These are phyloP conservation scores for Caenorhabditis tropicalis DNA, from an alignment of 1,140 invertebrate species.

Conservation along the genomic window DNA sequence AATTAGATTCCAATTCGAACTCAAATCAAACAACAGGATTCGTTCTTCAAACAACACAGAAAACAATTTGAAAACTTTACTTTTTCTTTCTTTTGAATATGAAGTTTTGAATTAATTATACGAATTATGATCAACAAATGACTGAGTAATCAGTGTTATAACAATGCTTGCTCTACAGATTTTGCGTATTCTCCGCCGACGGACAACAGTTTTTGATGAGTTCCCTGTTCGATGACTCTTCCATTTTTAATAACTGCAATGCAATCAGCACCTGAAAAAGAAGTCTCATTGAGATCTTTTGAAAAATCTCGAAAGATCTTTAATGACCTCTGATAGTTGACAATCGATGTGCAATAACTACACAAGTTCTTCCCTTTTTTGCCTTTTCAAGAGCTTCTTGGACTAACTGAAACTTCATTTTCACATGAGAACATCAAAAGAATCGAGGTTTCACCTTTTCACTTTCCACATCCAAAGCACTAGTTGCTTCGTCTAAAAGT, in stretches of 20 bases:
- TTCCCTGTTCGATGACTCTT: not conserved
- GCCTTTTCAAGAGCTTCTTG: constrained; percentile 64
- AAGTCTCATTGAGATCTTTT: too few species aligned
- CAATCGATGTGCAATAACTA: constrained; percentile 74
- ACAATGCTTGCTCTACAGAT: not conserved
- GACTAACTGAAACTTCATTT: constrained; percentile 55
- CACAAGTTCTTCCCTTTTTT: constrained; percentile 72
- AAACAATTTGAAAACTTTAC: not conserved
- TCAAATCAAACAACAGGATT: not conserved
- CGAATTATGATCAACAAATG: not conserved
- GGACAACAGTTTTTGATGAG: not conserved
- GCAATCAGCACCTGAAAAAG: not conserved
- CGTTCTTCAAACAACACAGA: not conserved
- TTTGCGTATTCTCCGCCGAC: not conserved
- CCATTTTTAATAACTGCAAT: not conserved
- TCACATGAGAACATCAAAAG: not conserved
- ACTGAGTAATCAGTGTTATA: not conserved
- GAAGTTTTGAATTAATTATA: not conserved
- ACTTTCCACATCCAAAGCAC: not conserved
- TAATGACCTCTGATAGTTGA: constrained; percentile 68
- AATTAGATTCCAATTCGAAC: constrained; percentile 7
- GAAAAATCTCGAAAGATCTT: not conserved
- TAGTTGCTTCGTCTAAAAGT: too few species aligned
- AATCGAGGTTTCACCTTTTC: not conserved
- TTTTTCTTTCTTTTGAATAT: not conserved